Evolutionary conservation across 2,888 invertebrate genomes (phyloP).

Genomic region (Diabrotica balteata): DNA sequence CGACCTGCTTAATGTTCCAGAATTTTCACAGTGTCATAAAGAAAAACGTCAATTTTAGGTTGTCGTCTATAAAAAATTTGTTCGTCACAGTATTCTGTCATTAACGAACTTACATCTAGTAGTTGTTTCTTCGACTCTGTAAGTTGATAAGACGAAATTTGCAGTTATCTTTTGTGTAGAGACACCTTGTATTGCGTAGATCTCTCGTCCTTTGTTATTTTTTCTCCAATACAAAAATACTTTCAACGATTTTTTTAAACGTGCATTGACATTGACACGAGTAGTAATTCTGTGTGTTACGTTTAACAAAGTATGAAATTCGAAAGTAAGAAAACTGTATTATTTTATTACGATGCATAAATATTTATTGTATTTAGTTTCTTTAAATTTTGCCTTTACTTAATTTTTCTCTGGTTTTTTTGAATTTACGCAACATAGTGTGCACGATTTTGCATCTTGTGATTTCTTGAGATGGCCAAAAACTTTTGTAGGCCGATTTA

Average conservation of each 20-base stretch:
- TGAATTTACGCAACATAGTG: conserved; percentile 17
- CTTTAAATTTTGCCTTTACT: conserved; percentile 39
- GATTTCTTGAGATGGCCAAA: conserved; percentile 24
- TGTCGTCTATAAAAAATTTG: no score
- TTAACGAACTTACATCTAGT: no score
- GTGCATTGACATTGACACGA: conserved; percentile 33
- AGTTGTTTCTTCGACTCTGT: no score
- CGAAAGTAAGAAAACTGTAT: conserved; percentile 38
- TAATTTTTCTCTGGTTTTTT: conserved; percentile 24
- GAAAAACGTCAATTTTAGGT: no score
- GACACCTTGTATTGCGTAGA: conserved; percentile 10
- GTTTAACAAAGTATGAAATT: conserved; percentile 26
- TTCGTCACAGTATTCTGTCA: no score
- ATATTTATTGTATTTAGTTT: conserved; percentile 47
- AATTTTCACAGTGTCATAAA: no score
- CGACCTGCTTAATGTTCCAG: no score
- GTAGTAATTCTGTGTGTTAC: conserved; percentile 40
- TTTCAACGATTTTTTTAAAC: conserved; percentile 22
- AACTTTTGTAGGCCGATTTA: conserved; percentile 1
- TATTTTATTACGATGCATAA: conserved; percentile 43
- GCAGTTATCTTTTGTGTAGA: background rate
- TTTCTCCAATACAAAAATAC: conserved; percentile 21
- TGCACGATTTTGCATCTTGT: conserved; percentile 16
- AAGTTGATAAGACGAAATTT: no score
- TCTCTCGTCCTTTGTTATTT: conserved; percentile 14